phyloP scores from a whole-genome alignment of 2,113 vertebrate species.

The Ameiurus melas region DNA sequence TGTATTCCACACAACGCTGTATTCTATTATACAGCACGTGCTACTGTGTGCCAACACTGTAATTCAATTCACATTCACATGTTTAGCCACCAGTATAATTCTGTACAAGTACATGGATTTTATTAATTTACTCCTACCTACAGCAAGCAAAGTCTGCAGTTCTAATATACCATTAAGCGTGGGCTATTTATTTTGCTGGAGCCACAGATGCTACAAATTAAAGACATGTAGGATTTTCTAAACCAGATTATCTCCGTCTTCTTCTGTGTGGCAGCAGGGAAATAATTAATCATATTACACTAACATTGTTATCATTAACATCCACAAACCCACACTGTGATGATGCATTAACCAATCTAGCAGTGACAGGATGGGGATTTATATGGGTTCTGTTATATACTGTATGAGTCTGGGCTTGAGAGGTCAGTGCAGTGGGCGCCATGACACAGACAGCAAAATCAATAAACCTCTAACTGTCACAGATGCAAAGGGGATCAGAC shows the following conservation, averaged over 20 bases:
- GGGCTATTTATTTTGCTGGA: not conserved
- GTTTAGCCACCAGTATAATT: not conserved
- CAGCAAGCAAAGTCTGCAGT: not conserved
- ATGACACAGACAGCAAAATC: slow-evolving; percentile 35
- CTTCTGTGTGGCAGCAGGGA: not conserved
- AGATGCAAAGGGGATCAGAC: slow-evolving; percentile 4
- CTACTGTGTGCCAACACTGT: not conserved
- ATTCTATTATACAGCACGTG: not conserved
- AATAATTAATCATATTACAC: slow-evolving; percentile 39
- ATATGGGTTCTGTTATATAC: slow-evolving; percentile 15
- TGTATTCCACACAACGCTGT: not conserved
- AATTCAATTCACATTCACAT: not conserved
- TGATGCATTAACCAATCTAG: slow-evolving; percentile 12
- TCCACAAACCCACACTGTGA: slow-evolving; percentile 7
- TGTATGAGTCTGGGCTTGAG: slow-evolving; percentile 15
- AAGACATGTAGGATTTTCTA: slow-evolving; percentile 18
- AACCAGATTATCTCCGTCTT: slow-evolving; percentile 18
- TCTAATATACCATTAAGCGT: not conserved
- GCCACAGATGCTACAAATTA: slow-evolving; percentile 21
- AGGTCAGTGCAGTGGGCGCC: slow-evolving; percentile 43
- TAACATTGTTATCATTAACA: slow-evolving; percentile 21
- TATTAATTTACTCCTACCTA: not conserved
- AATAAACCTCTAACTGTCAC: slow-evolving; percentile 33
- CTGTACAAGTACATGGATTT: not conserved
- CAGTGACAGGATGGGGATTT: slow-evolving; percentile 38